Base-by-base conservation (phyloP, 2,113 vertebrate genomes). In the Pollachius pollachius region DNA sequence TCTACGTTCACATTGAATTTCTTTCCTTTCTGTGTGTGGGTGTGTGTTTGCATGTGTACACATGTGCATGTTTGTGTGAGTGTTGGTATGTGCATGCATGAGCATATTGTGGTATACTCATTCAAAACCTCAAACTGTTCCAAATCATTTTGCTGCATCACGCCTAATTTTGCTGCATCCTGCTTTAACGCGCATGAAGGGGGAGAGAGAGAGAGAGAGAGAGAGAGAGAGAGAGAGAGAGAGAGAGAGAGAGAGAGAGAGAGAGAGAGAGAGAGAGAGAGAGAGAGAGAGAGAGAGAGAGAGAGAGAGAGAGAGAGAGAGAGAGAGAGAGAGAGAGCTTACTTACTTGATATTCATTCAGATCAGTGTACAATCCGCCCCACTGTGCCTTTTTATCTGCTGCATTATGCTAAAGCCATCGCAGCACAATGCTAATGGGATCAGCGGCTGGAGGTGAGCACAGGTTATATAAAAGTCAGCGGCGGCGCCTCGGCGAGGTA, bases 131-230 rank as follows among this genome's bases (percentile, higher is more conserved):
- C 4, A 37, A 73, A 67, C 68, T 6, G 17, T 64, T 66, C 13
- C 2, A 58, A 65, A 67, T 74, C 74, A 75, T 85, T 80, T 48
- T 78, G 62, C 56, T 52, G 57, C 76, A 67, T 70, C 74, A 58
- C 57, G 65, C 72, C 41, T 65, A 15, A 30, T 58, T 17, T 19
- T 25, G 52, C 71, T 61, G n/a, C 0, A 1, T 54, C 60, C 19
- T 65, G 62, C 62, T 11, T 19, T 63, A 65, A 65, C 64, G 21
- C 25, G 58, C 65, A 61, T 72, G 82, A 68, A 81, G 69, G 52
- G 19, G 25, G 70, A 66, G 0, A 64, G 18, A 57, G 41, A 13
- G 41, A 48, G 12, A 48, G 41, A 13, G 11, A 1, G 11, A 52
- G 41, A 12, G 41, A 8, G 37, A 8, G 37, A 6, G 37, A 8